These are phyloP conservation scores for Centropyge bicolor DNA, from an alignment of 2,797 vertebrate species.

Conservation along the genomic window DNA sequence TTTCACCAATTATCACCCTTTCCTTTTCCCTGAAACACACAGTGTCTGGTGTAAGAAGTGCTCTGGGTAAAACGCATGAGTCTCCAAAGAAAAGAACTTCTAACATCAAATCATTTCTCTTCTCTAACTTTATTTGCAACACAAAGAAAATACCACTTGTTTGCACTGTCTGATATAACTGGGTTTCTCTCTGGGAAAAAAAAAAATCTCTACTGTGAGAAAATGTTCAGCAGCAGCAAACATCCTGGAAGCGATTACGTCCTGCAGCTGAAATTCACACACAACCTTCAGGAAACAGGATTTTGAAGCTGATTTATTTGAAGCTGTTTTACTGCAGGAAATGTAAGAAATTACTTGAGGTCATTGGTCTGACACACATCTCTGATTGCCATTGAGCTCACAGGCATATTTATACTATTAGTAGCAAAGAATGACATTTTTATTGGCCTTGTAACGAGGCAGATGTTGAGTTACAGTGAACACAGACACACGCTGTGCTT, in stretches of 20 bases:
- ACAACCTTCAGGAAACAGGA: neutral
- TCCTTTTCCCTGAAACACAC: conserved; percentile 16
- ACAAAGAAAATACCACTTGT: conserved; percentile 21
- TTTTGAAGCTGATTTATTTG: neutral
- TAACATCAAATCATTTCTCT: conserved; percentile 38
- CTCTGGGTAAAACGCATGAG: conserved; percentile 34
- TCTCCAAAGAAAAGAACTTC: conserved; percentile 25
- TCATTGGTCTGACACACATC: conserved; percentile 20
- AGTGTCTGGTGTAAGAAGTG: neutral
- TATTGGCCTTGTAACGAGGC: conserved; percentile 8
- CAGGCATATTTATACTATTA: neutral
- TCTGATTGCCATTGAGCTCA: conserved; percentile 24
- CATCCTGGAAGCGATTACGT: conserved; percentile 12
- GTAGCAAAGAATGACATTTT: neutral
- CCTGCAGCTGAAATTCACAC: neutral
- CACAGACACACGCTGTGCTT: neutral
- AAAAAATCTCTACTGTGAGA: conserved; percentile 27
- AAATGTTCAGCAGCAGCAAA: conserved; percentile 26
- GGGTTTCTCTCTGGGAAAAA: conserved; percentile 39
- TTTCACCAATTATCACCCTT: conserved; percentile 37
- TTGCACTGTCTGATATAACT: conserved; percentile 33
- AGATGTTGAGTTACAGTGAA: conserved; percentile 10
- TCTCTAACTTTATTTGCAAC: conserved; percentile 26
- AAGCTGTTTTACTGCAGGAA: neutral
- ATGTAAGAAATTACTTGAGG: conserved; percentile 24